These are phyloP conservation scores for Myopa testacea DNA, from an alignment of 2,888 invertebrate genomes.

Conservation along the genomic window DNA sequence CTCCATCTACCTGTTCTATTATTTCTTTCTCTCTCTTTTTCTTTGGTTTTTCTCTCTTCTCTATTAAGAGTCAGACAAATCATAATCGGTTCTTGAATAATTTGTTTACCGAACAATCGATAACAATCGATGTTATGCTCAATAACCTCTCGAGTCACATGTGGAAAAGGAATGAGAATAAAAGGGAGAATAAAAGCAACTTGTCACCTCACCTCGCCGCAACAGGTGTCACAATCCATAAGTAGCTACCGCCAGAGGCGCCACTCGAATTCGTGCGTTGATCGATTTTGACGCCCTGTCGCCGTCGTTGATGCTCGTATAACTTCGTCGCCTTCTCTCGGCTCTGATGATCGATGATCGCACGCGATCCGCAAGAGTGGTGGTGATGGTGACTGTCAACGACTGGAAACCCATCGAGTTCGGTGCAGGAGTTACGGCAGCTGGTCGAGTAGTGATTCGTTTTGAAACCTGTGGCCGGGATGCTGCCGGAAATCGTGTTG, in stretches of 20 bases:
- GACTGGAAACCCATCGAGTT: slow-evolving; percentile 48
- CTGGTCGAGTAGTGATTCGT: neutral
- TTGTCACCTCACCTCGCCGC: slow-evolving; percentile 64
- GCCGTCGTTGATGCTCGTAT: slow-evolving; percentile 42
- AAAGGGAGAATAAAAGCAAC: no score
- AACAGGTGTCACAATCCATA: slow-evolving; percentile 69
- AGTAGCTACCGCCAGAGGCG: slow-evolving; percentile 56
- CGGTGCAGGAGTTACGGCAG: slow-evolving; percentile 51
- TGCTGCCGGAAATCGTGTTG: slow-evolving; percentile 64
- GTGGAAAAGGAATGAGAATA: neutral
- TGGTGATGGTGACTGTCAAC: slow-evolving; percentile 31
- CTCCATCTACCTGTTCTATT: neutral
- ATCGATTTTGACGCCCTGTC: slow-evolving; percentile 13
- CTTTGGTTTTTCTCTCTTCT: neutral
- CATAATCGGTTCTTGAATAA: neutral
- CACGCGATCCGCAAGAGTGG: neutral
- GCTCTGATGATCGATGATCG: neutral
- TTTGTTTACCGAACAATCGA: no score
- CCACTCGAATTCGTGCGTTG: slow-evolving; percentile 36
- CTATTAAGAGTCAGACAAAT: neutral
- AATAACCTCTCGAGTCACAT: no score
- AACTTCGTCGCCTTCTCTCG: slow-evolving; percentile 21
- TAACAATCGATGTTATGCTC: no score
- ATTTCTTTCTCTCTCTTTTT: neutral
- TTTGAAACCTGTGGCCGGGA: slow-evolving; percentile 55